Conservation (phyloP, 2,113 vertebrate species). For the Mirza zaza region DNA sequence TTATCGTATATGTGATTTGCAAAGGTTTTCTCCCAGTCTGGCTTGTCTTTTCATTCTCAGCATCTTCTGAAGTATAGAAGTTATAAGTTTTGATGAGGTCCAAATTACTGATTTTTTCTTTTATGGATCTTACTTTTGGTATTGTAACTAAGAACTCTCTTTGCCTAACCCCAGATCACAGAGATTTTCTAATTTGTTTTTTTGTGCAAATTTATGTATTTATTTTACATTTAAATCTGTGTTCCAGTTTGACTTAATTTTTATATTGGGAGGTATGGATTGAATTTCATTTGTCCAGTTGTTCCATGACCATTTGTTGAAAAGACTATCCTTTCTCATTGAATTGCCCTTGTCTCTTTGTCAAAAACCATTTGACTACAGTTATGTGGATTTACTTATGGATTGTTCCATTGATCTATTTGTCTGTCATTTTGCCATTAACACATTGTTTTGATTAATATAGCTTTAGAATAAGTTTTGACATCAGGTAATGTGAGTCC, state of each 20-base stretch:
- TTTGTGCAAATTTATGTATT: not conserved
- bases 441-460: not conserved
- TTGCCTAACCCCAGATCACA: not conserved
- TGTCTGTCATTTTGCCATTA: not conserved
- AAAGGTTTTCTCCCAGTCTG: conserved; percentile 26
- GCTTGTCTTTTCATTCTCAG: conserved; percentile 28
- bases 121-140: not conserved
- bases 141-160: not conserved
- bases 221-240: conserved; percentile 17
- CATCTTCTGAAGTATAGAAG: conserved; percentile 18
- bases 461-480: not conserved
- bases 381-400: not conserved
- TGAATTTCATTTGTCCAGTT: conserved; percentile 4
- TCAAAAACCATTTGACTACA: not conserved
- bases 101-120: not conserved
- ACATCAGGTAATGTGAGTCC: not conserved
- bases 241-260: conserved; percentile 14
- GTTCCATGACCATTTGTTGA: not conserved
- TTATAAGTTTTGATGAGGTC: conserved; percentile 39
- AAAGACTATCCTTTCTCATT: not conserved
- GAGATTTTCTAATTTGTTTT: not conserved
- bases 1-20: conserved; percentile 16
- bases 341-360: conserved; percentile 9
- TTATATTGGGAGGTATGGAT: not conserved
- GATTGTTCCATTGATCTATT: not conserved